Evolutionary conservation across 35 echinoderm and acorn worm species (phyloP).

Genomic region (Chiridota heheva): DNA sequence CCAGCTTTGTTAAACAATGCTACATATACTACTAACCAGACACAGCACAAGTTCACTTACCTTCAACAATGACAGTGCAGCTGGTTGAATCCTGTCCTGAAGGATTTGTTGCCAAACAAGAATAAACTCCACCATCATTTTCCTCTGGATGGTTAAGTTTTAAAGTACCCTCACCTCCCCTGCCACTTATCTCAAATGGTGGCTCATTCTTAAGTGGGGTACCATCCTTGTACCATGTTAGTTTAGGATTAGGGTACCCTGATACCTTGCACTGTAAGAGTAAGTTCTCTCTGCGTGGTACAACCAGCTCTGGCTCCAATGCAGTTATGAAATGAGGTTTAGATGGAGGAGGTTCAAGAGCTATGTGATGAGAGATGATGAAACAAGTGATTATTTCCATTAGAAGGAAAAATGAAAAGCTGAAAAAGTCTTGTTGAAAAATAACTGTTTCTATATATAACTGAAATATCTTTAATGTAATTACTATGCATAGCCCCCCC

Average conservation of each 20-base stretch:
- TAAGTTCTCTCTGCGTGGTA: neutral
- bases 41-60: slow-evolving; percentile 1
- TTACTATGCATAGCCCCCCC: too few relatives aligned
- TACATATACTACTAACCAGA: too few relatives aligned
- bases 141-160: neutral
- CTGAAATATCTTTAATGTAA: too few relatives aligned
- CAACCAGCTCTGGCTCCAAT: slow-evolving; percentile 14
- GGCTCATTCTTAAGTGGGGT: slow-evolving; percentile 19
- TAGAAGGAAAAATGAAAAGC: too few relatives aligned
- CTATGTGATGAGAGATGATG: neutral
- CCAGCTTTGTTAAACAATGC: too few relatives aligned
- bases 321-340: slow-evolving; percentile 8
- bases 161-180: slow-evolving; percentile 21
- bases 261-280: slow-evolving; percentile 7
- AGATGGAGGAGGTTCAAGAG: slow-evolving; percentile 30
- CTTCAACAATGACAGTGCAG: slow-evolving; percentile 5
- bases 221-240: slow-evolving; percentile 30
- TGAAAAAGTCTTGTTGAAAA: too few relatives aligned
- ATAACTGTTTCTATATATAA: too few relatives aligned
- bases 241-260: slow-evolving; percentile 10
- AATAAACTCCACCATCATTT: slow-evolving; percentile 34
- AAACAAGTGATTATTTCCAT: too few relatives aligned
- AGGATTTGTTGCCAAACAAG: slow-evolving; percentile 14
- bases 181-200: slow-evolving; percentile 15
- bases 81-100: slow-evolving; percentile 23